A percentile compares a stretch with the other conserved stretches of the same genome.
Conservation (phyloP, 2,888 invertebrate genomes). For the Eupelmus urozonus region DNA sequence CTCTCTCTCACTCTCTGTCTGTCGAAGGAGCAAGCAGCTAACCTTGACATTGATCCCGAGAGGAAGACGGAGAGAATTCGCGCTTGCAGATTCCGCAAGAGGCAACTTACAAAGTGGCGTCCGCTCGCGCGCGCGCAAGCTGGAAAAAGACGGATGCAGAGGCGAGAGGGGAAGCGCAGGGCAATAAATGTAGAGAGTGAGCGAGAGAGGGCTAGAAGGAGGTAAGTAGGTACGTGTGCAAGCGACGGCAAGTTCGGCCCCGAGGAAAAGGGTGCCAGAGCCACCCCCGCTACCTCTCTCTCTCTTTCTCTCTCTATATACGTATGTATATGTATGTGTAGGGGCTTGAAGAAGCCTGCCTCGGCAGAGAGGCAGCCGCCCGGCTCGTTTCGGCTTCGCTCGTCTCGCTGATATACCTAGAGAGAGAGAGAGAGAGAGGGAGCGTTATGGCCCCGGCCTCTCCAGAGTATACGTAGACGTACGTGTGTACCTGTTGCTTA, state of each 20-base stretch:
- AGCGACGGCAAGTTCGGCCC: not conserved
- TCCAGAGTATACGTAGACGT: constrained; percentile 53
- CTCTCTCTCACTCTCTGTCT: constrained; percentile 8
- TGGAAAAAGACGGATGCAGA: not conserved
- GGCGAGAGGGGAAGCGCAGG: not conserved
- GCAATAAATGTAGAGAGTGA: not conserved
- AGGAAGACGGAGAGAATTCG: constrained; percentile 31
- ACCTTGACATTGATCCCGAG: constrained; percentile 68
- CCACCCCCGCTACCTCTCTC: not conserved
- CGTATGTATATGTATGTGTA: not conserved
- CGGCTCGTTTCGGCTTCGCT: not conserved
- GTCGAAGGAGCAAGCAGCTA: constrained; percentile 44
- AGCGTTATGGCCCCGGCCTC: constrained; percentile 60
- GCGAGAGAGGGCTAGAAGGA: constrained; percentile 40
- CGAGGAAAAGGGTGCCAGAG: constrained; percentile 4
- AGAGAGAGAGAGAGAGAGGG: constrained; percentile 19
- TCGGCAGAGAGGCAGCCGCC: constrained; percentile 4
- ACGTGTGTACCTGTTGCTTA: constrained; percentile 72
- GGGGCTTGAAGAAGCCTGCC: not conserved
- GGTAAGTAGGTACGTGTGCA: not conserved
- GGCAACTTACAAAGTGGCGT: constrained; percentile 44
- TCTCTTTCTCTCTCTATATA: not conserved
- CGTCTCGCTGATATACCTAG: constrained; percentile 62
- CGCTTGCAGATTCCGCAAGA: constrained; percentile 25
- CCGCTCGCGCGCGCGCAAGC: not conserved